These are phyloP conservation scores for Theristicus caerulescens DNA, from an alignment of 2,113 vertebrate species.

Conservation along the genomic window DNA sequence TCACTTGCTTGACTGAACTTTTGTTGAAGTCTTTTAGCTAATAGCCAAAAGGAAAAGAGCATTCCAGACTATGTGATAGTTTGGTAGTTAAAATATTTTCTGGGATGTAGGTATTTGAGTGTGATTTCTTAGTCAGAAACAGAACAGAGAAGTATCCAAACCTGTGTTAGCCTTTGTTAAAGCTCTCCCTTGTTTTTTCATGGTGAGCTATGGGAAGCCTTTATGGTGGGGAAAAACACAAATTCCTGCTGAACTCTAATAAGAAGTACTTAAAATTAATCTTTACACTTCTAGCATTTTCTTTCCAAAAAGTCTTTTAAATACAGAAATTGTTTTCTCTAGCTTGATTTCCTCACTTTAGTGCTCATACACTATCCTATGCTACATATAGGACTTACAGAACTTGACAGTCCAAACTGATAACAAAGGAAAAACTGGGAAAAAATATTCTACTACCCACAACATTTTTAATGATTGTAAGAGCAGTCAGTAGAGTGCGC, in stretches of 20 bases:
- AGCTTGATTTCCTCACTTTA: background rate
- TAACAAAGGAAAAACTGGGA: background rate
- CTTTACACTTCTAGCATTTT: background rate
- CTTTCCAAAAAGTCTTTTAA: background rate
- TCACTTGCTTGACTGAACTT: background rate
- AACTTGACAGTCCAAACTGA: background rate
- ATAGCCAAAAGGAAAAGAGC: background rate
- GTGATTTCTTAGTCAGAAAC: background rate
- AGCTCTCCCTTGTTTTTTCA: background rate
- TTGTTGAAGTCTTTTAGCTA: background rate
- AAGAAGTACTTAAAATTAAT: background rate
- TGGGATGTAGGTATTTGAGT: background rate
- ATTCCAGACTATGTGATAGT: accelerated
- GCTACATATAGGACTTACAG: background rate
- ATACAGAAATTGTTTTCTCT: background rate
- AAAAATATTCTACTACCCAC: background rate
- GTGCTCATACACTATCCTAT: no score
- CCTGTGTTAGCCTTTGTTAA: background rate
- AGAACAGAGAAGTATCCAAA: background rate
- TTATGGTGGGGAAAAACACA: background rate
- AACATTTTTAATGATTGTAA: background rate
- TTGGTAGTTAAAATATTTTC: background rate
- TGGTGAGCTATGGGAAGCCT: background rate
- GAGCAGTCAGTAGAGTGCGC: background rate
- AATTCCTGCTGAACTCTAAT: background rate